Evolutionary conservation across 1,140 invertebrate genomes (phyloP).

Genomic region (Dendroctonus valens): DNA sequence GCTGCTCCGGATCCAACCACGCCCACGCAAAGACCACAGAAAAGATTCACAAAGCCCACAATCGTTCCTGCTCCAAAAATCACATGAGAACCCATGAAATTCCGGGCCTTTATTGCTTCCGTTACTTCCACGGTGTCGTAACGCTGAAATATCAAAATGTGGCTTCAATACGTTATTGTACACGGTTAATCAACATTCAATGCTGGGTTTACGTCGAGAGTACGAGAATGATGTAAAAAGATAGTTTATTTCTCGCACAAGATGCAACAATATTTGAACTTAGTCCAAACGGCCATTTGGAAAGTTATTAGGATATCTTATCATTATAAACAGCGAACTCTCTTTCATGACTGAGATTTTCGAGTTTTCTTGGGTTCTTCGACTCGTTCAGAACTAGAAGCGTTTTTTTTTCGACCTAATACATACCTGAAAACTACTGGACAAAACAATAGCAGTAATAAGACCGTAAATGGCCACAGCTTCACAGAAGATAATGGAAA

Average conservation of each 20-base stretch:
- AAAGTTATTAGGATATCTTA: too few species aligned
- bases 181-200: too few species aligned
- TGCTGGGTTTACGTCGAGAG: too few species aligned
- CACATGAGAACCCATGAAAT: background rate
- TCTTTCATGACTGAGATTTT: too few species aligned
- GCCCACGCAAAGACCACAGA: conserved; percentile 88
- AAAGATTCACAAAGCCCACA: conserved; percentile 76
- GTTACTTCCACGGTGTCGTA: conserved; percentile 67
- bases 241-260: conserved; percentile 34
- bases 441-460: conserved; percentile 88
- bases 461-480: conserved; percentile 93
- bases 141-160: background rate
- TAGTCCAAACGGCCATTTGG: conserved; percentile 57
- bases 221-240: background rate
- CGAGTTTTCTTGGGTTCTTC: too few species aligned
- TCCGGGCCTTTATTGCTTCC: background rate
- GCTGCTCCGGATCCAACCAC: conserved; percentile 88
- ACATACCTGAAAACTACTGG: conserved; percentile 37
- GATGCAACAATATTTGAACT: conserved; percentile 40
- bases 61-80: background rate
- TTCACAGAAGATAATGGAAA: conserved; percentile 93
- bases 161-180: background rate
- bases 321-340: too few species aligned
- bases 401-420: too few species aligned
- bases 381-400: too few species aligned